Evolutionary conservation across 2,797 vertebrate species (phyloP), one percentile per base, ranked within the genome.

Genomic region (Acridotheres tristis): DNA sequence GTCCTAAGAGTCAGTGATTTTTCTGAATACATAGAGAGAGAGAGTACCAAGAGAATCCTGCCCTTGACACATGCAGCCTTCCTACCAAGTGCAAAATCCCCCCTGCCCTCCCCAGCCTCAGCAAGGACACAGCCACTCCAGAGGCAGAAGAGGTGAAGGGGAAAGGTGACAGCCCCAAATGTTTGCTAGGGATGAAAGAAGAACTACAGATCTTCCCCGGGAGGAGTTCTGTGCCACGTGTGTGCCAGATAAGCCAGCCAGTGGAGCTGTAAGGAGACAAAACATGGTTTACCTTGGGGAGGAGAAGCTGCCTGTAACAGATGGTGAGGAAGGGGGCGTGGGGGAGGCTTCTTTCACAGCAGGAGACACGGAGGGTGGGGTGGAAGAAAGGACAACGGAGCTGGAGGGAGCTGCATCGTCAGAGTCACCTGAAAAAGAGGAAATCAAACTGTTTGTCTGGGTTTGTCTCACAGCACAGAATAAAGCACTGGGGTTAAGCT

Each of bases 261-360:
- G 63, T 54, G 19, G 45, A 66, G n/a, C 12, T 51, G 34, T 29
- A 53, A 85, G 63, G 40, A 94, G 80, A 93, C 83, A 71, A 72
- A 95, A 91, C 23, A 66, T 36, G 72, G 45, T 77, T 96, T 98
- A 99, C 99, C 99, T 99, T 97, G 98, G 98, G 63, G 98, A 98
- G 4, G 98, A 98, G 94, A 99, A 98, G 93, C 98, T 98, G 94
- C 98, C 98, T 90, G 98, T 98, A 93, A 99, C 98, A 5, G 99
- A 99, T 0, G 99, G 99, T n/a, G 99, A 99, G 43, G 99, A 99
- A 20, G 99, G 99, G 1, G 99, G 99, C 2, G 99, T 99, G 73
- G 99, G 99, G 3, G 99, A 99, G 22, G 98, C 98, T 96, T 99
- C 99, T 97, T 99, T 99, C 89, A 99, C 94, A 10, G 98, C 98